phyloP scores from a whole-genome alignment of 2,797 vertebrate species.

The Florisuga fusca region DNA sequence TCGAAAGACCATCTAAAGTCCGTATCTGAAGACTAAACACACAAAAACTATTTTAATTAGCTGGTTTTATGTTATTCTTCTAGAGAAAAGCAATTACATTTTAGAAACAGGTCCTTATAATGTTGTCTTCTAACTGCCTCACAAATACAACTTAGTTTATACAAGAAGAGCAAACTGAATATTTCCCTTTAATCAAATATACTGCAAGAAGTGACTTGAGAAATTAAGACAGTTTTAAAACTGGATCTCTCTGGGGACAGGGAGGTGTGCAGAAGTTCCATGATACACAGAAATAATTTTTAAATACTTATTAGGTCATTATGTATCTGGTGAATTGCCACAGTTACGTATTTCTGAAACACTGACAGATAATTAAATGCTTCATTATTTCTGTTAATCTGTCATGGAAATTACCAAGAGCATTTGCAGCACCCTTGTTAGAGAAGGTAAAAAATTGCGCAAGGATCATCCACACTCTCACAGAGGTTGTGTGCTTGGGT shows the following conservation, averaged over 20 bases:
- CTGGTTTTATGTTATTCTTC: neutral
- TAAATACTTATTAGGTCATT: neutral
- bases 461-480: neutral
- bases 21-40: constrained; percentile 87
- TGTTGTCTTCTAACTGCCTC: neutral
- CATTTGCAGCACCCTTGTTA: neutral
- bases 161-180: neutral
- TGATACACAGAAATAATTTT: neutral
- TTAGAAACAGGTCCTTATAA: neutral
- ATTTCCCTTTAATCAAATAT: neutral
- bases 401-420: neutral
- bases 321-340: neutral
- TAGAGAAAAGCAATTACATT: neutral
- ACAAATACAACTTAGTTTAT: neutral
- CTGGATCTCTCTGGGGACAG: neutral
- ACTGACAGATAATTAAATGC: neutral
- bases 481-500: neutral
- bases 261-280: fast-evolving
- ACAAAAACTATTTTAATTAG: constrained; percentile 28
- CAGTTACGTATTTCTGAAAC: neutral
- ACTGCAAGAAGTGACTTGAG: neutral
- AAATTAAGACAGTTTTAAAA: neutral
- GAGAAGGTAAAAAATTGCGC: neutral
- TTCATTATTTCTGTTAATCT: neutral
- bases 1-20: constrained; percentile 90